A percentile compares a stretch with the other conserved stretches of the same genome.
These are phyloP conservation scores for Lasioglossum marginatum DNA, from an alignment of 2,888 invertebrate genomes.

Conservation along the genomic window DNA sequence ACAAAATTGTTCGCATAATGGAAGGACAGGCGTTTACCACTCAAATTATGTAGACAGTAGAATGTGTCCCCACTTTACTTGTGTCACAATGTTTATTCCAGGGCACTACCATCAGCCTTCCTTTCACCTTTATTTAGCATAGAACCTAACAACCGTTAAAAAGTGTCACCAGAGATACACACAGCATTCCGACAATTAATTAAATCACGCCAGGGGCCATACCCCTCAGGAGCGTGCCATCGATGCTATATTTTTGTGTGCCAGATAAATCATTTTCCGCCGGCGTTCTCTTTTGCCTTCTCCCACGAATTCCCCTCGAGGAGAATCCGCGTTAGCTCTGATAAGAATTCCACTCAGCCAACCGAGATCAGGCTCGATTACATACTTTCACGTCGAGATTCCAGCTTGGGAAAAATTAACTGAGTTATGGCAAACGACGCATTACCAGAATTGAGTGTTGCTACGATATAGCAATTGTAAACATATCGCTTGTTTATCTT, in stretches of 20 bases:
- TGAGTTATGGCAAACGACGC: neutral
- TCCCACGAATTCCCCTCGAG: neutral
- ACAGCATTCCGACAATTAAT: constrained; percentile 33
- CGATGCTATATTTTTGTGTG: neutral
- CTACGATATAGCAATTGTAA: neutral
- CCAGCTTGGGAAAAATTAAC: neutral
- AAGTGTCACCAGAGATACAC: neutral
- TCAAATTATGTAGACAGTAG: no score
- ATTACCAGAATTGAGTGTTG: neutral
- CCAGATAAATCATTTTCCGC: constrained; percentile 35
- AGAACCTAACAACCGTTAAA: constrained; percentile 34
- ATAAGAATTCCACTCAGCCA: constrained; percentile 2
- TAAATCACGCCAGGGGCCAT: neutral
- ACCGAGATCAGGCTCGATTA: neutral
- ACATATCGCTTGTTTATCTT: neutral
- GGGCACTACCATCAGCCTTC: no score
- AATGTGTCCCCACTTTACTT: no score
- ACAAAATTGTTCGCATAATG: no score
- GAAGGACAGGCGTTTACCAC: no score
- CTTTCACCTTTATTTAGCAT: neutral
- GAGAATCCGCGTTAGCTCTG: neutral
- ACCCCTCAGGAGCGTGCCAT: neutral
- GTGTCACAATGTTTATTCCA: no score
- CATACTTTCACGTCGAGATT: neutral
- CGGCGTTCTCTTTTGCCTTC: neutral